Percentiles rank a stretch among this genome's conserved stretches.
Conservation (phyloP, 2,888 invertebrate genomes). For the Isoperla grammatica region DNA sequence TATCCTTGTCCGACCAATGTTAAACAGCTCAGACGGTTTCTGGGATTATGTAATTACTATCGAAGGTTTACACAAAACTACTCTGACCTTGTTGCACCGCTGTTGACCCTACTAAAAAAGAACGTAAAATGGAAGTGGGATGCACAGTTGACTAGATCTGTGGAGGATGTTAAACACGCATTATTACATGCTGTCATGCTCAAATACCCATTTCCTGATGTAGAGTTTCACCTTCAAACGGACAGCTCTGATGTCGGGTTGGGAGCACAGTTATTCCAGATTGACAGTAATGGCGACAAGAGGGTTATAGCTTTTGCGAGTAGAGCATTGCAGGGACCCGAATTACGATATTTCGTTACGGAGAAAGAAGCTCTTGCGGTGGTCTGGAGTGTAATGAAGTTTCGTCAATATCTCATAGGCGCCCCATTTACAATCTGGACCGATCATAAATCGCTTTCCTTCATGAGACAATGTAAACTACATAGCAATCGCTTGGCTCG, state of each 20-base stretch:
- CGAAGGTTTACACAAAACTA: too few species aligned
- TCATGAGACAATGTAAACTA: background rate
- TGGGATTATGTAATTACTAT: too few species aligned
- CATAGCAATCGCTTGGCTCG: too few species aligned
- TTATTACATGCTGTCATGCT: too few species aligned
- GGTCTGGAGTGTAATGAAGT: constrained; percentile 26
- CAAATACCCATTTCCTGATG: constrained; percentile 25
- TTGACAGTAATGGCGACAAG: constrained; percentile 15
- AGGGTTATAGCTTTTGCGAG: constrained; percentile 28
- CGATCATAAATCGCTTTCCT: constrained; percentile 29
- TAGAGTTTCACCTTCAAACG: constrained; percentile 24
- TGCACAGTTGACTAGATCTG: too few species aligned
- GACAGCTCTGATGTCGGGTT: constrained; percentile 27
- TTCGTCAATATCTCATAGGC: constrained; percentile 29
- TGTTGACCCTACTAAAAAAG: too few species aligned
- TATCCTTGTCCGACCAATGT: too few species aligned
- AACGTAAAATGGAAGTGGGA: too few species aligned
- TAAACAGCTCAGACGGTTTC: too few species aligned
- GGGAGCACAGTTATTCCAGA: constrained; percentile 27
- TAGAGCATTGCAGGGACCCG: constrained; percentile 23
- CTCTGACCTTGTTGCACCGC: too few species aligned
- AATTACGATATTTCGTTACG: constrained; percentile 22
- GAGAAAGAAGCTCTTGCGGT: constrained; percentile 30
- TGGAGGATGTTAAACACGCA: too few species aligned
- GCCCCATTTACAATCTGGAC: constrained; percentile 28